These are phyloP conservation scores for Lasius platythorax DNA, from an alignment of 2,888 invertebrate genomes.

Conservation along the genomic window DNA sequence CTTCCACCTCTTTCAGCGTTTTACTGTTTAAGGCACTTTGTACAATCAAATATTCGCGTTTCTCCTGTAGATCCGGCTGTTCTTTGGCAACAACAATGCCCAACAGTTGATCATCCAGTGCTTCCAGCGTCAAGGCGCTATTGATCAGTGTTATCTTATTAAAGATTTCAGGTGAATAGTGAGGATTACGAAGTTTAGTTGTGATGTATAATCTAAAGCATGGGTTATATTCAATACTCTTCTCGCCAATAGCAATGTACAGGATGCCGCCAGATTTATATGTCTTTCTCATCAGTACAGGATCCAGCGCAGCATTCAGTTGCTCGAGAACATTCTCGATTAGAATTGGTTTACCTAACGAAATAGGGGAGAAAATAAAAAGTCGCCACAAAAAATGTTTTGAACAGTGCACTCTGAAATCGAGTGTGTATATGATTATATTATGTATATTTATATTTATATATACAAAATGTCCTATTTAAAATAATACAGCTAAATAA, in stretches of 20 bases:
- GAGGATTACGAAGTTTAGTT: constrained; percentile 88
- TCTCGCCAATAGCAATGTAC: constrained; percentile 87
- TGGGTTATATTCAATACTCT: constrained; percentile 86
- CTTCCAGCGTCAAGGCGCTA: constrained; percentile 88
- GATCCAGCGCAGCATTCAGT: constrained; percentile 87
- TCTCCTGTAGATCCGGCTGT: constrained; percentile 89
- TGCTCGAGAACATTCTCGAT: constrained; percentile 88
- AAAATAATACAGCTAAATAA: too few relatives aligned
- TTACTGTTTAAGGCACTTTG: constrained; percentile 88
- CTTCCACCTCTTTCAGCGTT: constrained; percentile 88
- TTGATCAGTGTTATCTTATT: constrained; percentile 89
- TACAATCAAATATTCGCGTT: constrained; percentile 87
- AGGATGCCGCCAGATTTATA: constrained; percentile 87
- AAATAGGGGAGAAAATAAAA: not conserved
- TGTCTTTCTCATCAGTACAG: constrained; percentile 87
- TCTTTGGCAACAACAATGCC: constrained; percentile 89
- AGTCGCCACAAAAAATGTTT: not conserved
- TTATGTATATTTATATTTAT: too few relatives aligned
- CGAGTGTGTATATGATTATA: too few relatives aligned
- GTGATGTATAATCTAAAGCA: constrained; percentile 86
- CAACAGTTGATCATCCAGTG: constrained; percentile 88
- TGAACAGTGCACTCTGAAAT: not conserved
- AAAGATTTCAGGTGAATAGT: constrained; percentile 88
- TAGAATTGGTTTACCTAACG: constrained; percentile 89
- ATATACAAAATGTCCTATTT: too few relatives aligned